phyloP scores from a whole-genome alignment of 2,113 vertebrate genomes.

The Irena cyanogastra region DNA sequence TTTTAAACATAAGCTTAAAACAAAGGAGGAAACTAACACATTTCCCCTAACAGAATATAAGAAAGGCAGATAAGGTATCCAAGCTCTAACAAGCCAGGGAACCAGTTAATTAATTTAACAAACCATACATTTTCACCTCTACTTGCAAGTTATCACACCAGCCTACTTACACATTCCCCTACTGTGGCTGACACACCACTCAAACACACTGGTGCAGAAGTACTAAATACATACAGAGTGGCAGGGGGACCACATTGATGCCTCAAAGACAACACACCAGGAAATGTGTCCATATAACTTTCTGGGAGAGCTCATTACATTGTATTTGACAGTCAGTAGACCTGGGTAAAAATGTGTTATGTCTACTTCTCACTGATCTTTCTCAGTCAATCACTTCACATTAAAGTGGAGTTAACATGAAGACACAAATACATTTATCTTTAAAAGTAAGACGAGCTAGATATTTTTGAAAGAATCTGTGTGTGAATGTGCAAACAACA shows the following conservation, averaged over 20 bases:
- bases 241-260: not conserved
- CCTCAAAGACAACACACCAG: not conserved
- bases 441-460: not conserved
- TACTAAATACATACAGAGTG: not conserved
- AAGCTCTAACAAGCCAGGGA: not conserved
- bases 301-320: not conserved
- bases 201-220: not conserved
- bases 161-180: not conserved
- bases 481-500: not conserved
- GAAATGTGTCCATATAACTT: not conserved
- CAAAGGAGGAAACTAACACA: not conserved
- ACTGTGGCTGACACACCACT: not conserved
- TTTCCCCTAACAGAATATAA: not conserved
- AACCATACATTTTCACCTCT: slow-evolving; percentile 62
- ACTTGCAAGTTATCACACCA: slow-evolving; percentile 35
- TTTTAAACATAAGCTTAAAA: not conserved
- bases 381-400: not conserved
- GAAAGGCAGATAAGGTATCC: not conserved
- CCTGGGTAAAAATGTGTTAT: not conserved
- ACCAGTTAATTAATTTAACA: slow-evolving; percentile 51
- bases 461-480: not conserved
- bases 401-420: not conserved
- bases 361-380: not conserved
- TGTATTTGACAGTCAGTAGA: not conserved
- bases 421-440: not conserved